A percentile compares a stretch with the other conserved stretches of the same genome.
Conservation (phyloP, 2,888 invertebrate species). For the Pyrgus malvae region DNA sequence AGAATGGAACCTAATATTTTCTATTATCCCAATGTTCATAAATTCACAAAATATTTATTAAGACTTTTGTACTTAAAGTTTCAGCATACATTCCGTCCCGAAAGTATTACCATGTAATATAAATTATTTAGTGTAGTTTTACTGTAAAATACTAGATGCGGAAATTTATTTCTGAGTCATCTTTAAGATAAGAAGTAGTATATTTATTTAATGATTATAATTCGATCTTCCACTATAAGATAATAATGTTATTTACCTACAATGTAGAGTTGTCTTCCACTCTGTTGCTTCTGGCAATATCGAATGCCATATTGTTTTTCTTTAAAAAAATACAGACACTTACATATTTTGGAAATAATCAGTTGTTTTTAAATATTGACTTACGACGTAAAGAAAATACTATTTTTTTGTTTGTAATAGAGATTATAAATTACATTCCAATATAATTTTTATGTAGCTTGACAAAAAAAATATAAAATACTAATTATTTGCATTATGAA, state of each 20-base stretch:
- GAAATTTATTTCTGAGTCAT: conserved; percentile 3
- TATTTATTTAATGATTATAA: conserved; percentile 22
- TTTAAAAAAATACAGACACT: too few relatives aligned
- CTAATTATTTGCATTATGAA: too few relatives aligned
- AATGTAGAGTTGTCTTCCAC: conserved; percentile 8
- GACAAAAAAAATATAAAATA: background rate
- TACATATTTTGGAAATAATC: too few relatives aligned
- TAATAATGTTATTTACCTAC: too few relatives aligned
- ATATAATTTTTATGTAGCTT: background rate
- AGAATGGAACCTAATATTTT: background rate
- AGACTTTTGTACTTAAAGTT: conserved; percentile 22
- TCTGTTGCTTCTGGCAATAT: too few relatives aligned
- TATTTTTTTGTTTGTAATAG: background rate
- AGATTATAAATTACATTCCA: background rate
- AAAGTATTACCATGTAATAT: conserved; percentile 65
- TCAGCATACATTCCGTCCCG: conserved; percentile 67
- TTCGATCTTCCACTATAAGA: conserved; percentile 17
- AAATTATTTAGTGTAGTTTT: conserved; percentile 29
- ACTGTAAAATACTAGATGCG: conserved; percentile 16
- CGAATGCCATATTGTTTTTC: too few relatives aligned
- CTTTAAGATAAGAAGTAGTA: background rate
- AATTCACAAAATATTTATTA: background rate
- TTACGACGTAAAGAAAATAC: too few relatives aligned
- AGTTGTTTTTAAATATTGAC: too few relatives aligned
- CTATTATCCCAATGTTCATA: background rate